phyloP scores from a whole-genome alignment of 2,797 vertebrate genomes.

The Bovichtus diacanthus region DNA sequence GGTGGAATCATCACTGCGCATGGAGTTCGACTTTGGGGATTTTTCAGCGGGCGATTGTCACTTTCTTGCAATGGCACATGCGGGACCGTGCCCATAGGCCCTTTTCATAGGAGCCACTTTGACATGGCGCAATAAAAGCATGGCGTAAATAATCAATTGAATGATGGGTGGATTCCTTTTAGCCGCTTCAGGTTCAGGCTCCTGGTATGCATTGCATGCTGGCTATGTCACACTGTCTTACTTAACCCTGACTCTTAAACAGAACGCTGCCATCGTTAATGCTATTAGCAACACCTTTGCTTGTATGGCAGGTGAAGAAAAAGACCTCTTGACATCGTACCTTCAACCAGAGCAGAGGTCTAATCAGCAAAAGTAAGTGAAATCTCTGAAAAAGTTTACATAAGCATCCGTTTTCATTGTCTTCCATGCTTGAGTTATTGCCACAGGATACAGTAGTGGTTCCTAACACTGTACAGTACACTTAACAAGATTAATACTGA shows the following conservation, averaged over 20 bases:
- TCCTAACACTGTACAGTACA: neutral
- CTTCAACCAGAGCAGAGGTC: neutral
- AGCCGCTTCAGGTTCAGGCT: neutral
- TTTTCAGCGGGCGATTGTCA: too few relatives aligned
- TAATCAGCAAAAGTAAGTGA: neutral
- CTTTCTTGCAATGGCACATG: too few relatives aligned
- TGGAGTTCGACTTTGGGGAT: too few relatives aligned
- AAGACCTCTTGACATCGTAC: neutral
- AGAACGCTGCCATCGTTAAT: neutral
- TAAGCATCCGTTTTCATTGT: neutral
- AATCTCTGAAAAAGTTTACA: neutral
- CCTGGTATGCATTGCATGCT: neutral
- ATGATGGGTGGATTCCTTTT: constrained; percentile 1
- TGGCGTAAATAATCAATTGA: neutral
- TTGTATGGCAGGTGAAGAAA: neutral
- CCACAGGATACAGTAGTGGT: neutral
- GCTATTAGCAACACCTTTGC: neutral
- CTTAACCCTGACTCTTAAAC: neutral
- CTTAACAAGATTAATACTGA: neutral
- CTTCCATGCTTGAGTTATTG: neutral
- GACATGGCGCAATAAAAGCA: neutral
- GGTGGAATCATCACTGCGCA: too few relatives aligned
- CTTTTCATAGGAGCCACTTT: neutral
- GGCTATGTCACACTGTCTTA: neutral
- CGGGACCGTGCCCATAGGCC: too few relatives aligned